Evolutionary conservation across 1,140 invertebrate genomes (phyloP).

Genomic region (Drosophila bocki): DNA sequence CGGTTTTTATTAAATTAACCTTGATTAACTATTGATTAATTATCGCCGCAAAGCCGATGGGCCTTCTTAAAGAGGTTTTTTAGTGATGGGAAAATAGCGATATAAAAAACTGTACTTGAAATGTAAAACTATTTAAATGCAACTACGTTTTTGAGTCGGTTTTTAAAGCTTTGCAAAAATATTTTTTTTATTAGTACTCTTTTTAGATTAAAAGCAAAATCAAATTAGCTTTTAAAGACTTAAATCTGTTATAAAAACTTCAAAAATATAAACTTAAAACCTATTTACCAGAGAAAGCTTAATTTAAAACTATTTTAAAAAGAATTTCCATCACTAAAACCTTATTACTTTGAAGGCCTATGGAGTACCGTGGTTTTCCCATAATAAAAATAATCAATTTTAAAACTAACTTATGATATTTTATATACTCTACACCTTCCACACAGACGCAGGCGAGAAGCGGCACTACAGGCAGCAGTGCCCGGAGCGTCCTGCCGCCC

Average conservation of each 20-base stretch:
- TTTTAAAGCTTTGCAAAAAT: not conserved
- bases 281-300: not conserved
- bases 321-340: conserved; percentile 1
- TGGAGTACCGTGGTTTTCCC: not conserved
- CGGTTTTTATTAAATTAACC: conserved; percentile 26
- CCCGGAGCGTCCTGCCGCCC: conserved; percentile 69
- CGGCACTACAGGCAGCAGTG: conserved; percentile 30
- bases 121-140: not conserved
- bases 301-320: not conserved
- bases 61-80: not conserved
- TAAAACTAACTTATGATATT: not conserved
- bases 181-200: too few relatives aligned
- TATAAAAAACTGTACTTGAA: not conserved
- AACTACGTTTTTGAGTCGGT: not conserved
- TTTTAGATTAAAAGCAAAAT: too few relatives aligned
- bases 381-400: not conserved
- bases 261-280: not conserved
- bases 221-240: not conserved
- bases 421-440: conserved; percentile 20
- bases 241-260: not conserved
- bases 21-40: conserved; percentile 34
- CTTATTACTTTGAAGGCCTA: not conserved
- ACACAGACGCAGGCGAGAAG: conserved; percentile 62
- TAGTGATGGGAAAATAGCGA: conserved; percentile 5
- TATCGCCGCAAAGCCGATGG: conserved; percentile 16